phyloP scores from a whole-genome alignment of 2,888 invertebrate genomes.

The Acrobasis repandana region DNA sequence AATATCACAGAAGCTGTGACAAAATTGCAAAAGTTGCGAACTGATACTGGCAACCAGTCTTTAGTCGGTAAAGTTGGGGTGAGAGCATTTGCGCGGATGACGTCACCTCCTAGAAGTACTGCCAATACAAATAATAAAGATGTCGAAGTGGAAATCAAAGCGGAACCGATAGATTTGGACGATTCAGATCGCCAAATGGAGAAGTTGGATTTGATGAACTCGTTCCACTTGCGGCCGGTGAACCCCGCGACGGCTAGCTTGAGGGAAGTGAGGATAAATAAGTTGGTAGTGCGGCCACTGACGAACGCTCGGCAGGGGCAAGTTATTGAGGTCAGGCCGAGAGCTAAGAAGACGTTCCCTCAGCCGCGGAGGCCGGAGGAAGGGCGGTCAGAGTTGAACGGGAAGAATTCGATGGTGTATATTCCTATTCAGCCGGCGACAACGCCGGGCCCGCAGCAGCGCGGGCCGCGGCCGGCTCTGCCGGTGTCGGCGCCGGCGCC shows the following conservation, averaged over 20 bases:
- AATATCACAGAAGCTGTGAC: constrained; percentile 57
- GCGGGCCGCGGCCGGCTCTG: constrained; percentile 37
- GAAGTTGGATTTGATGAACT: constrained; percentile 68
- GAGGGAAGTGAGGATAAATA: constrained; percentile 67
- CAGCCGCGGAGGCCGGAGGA: constrained; percentile 65
- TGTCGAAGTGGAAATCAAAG: constrained; percentile 67
- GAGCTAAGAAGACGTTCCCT: constrained; percentile 71
- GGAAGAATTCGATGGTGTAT: constrained; percentile 78
- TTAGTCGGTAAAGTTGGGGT: constrained; percentile 68
- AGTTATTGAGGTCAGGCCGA: constrained; percentile 47
- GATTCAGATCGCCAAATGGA: constrained; percentile 63
- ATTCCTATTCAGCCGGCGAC: constrained; percentile 75
- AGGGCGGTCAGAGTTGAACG: constrained; percentile 61
- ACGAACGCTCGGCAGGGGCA: constrained; percentile 44
- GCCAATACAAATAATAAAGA: constrained; percentile 38
- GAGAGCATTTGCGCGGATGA: constrained; percentile 71
- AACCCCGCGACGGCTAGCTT: constrained; percentile 46
- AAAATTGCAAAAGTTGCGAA: constrained; percentile 55
- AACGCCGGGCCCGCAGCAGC: constrained; percentile 58
- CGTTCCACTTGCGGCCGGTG: constrained; percentile 65
- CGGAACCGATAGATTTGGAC: constrained; percentile 70
- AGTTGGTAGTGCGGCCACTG: constrained; percentile 54
- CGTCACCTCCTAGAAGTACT: constrained; percentile 50
- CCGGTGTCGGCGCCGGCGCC: constrained; percentile 33
- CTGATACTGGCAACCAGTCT: constrained; percentile 42